Conservation (phyloP, 2,888 invertebrate genomes). For the Morinoia aosen region DNA sequence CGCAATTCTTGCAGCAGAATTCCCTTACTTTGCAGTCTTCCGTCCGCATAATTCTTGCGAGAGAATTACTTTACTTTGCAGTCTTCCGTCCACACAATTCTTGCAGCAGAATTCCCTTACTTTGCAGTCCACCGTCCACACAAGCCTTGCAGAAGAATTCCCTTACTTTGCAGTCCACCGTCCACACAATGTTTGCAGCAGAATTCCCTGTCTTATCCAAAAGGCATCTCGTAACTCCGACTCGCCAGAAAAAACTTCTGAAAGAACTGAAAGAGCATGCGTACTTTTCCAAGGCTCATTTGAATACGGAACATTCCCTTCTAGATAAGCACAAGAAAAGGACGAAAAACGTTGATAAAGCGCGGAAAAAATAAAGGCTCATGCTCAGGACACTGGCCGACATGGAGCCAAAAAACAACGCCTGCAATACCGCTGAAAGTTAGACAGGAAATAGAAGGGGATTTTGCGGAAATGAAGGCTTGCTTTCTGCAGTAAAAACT, state of each 20-base stretch:
- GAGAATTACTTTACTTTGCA: neutral
- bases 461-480: constrained; percentile 28
- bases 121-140: neutral
- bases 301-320: constrained; percentile 49
- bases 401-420: neutral
- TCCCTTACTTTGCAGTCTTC: neutral
- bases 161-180: neutral
- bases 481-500: constrained; percentile 14
- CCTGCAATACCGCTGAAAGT: constrained; percentile 34
- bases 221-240: constrained; percentile 1
- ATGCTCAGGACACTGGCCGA: neutral
- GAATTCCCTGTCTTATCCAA: constrained; percentile 21
- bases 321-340: constrained; percentile 39
- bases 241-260: neutral
- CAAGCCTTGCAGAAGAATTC: neutral
- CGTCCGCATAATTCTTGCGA: neutral
- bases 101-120: neutral
- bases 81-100: neutral
- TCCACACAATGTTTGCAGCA: neutral
- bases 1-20: neutral
- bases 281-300: constrained; percentile 31
- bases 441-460: constrained; percentile 29
- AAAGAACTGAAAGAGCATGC: constrained; percentile 26
- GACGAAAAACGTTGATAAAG: constrained; percentile 10
- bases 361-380: constrained; percentile 6